phyloP scores from a whole-genome alignment of 2,797 vertebrate species.

The Cyprinodon diabolis region DNA sequence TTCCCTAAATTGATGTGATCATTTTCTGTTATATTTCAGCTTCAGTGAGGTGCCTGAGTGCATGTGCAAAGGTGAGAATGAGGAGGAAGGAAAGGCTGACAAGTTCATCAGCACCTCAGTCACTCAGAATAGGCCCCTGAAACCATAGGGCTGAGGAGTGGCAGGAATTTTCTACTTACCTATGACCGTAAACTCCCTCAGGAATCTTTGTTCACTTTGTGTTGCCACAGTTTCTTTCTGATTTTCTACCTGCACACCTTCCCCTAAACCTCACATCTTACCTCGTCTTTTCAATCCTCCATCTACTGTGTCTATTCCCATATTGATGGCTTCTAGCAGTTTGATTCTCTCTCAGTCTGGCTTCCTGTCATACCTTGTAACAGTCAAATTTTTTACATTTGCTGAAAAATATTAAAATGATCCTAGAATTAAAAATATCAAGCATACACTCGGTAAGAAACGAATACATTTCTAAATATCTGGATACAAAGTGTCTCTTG shows the following conservation, averaged over 20 bases:
- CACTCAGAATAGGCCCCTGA: conserved; percentile 27
- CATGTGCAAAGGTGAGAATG: conserved; percentile 6
- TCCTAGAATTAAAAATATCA: conserved; percentile 24
- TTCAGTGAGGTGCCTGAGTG: conserved; percentile 20
- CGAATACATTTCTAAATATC: conserved; percentile 31
- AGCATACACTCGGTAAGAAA: neutral
- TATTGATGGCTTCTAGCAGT: conserved; percentile 28
- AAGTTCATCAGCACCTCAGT: conserved; percentile 45
- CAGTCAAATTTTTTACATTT: conserved; percentile 27
- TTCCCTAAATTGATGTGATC: conserved; percentile 31
- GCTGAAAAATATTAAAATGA: conserved; percentile 18
- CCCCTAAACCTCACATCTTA: conserved; percentile 5
- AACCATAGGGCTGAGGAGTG: conserved; percentile 30
- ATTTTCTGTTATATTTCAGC: conserved; percentile 43
- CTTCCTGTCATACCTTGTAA: conserved; percentile 39
- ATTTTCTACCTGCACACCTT: conserved; percentile 12
- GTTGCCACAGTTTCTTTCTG: conserved; percentile 25
- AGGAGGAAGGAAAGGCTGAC: conserved; percentile 27
- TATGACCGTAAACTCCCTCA: conserved; percentile 18
- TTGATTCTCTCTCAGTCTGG: conserved; percentile 30
- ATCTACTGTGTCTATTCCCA: conserved; percentile 24
- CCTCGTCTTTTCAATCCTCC: conserved; percentile 19
- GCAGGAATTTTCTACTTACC: conserved; percentile 15
- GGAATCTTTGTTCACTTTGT: conserved; percentile 43
- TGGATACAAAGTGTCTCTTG: conserved; percentile 24